These are phyloP conservation scores for Helobdella robusta DNA, from an alignment of 2,888 invertebrate genomes.

Conservation along the genomic window DNA sequence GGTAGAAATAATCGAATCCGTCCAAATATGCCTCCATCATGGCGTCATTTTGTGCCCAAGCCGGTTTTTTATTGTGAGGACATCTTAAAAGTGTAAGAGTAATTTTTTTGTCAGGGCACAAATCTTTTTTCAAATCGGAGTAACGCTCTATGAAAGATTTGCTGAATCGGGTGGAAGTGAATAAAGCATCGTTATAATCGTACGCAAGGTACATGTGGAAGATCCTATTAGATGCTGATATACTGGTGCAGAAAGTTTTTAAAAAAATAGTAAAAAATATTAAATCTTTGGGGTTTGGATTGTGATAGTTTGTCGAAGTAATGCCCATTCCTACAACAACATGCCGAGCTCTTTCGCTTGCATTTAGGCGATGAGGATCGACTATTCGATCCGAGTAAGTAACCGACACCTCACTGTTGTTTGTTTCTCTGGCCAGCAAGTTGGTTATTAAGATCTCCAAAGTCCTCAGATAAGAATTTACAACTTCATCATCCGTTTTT, in stretches of 20 bases:
- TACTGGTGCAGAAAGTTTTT: constrained; percentile 33
- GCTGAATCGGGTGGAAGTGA: constrained; percentile 8
- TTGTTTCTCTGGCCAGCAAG: too few species aligned
- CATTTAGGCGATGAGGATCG: too few species aligned
- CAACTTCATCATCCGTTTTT: too few species aligned
- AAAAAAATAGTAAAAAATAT: constrained; percentile 32
- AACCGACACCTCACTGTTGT: too few species aligned
- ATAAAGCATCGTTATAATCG: constrained; percentile 30
- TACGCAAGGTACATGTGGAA: constrained; percentile 34
- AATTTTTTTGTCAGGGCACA: constrained; percentile 3
- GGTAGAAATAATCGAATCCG: constrained; percentile 32
- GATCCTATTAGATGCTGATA: constrained; percentile 19
- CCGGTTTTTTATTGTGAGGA: constrained; percentile 30
- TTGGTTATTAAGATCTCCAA: too few species aligned
- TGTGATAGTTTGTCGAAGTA: too few species aligned
- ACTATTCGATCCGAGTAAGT: too few species aligned
- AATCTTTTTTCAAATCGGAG: constrained; percentile 7
- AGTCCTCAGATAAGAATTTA: too few species aligned
- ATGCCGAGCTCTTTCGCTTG: too few species aligned
- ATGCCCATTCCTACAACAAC: too few species aligned
- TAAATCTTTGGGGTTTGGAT: too few species aligned
- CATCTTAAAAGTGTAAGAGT: constrained; percentile 32
- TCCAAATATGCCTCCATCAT: constrained; percentile 36
- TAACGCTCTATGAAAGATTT: constrained; percentile 23
- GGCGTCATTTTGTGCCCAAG: constrained; percentile 38